Evolutionary conservation across 2,888 invertebrate genomes (phyloP).

Genomic region (Agrochola litura): DNA sequence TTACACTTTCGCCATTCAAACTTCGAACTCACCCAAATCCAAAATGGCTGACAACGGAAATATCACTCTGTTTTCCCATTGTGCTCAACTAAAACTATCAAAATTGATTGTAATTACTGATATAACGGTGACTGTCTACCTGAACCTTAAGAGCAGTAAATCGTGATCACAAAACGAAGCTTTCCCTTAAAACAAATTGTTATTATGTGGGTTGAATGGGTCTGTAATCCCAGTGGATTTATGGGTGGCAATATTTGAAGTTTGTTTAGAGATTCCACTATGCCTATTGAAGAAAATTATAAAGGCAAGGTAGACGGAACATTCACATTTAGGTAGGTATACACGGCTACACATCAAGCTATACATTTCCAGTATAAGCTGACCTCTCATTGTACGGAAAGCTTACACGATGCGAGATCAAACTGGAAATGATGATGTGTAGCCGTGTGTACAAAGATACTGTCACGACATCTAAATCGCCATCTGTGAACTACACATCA

Average conservation of each 20-base stretch:
- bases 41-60: constrained; percentile 25
- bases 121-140: constrained; percentile 37
- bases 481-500: no score
- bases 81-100: constrained; percentile 43
- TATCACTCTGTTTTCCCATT: constrained; percentile 18
- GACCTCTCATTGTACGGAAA: no score
- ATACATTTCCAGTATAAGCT: no score
- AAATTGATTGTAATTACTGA: constrained; percentile 52
- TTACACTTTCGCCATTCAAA: not conserved
- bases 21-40: not conserved
- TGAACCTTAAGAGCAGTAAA: constrained; percentile 43
- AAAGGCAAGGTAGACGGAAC: no score
- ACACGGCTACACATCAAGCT: no score
- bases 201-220: constrained; percentile 34
- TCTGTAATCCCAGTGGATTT: constrained; percentile 25
- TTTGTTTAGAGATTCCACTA: not conserved
- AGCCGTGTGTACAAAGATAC: no score
- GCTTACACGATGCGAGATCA: no score
- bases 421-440: no score
- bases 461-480: no score
- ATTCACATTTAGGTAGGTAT: no score
- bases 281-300: no score
- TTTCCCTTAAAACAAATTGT: constrained; percentile 41
- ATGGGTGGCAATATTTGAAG: constrained; percentile 27
- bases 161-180: constrained; percentile 40